Evolutionary conservation across 2,113 vertebrate genomes (phyloP).

Genomic region (Hyla sarda): DNA sequence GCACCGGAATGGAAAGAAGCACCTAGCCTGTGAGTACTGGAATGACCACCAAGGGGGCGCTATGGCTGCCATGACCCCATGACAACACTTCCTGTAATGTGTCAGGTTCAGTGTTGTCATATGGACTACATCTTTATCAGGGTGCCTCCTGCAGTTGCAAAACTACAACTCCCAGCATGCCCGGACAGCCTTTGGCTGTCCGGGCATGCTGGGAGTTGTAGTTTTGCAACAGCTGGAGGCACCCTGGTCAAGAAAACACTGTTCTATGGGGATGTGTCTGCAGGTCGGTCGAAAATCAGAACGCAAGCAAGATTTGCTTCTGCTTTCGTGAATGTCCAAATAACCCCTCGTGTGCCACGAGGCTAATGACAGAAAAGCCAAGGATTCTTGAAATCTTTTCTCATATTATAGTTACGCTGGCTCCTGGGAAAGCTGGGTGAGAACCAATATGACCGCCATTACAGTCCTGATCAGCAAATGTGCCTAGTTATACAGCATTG

Average conservation of each 20-base stretch:
- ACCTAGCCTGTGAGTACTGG: slow-evolving; percentile 80
- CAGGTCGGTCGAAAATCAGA: neutral
- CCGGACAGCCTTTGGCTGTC: too few relatives aligned
- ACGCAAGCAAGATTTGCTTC: neutral
- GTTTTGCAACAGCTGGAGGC: too few relatives aligned
- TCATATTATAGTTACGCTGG: neutral
- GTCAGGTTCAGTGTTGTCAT: neutral
- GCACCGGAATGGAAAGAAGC: slow-evolving; percentile 85
- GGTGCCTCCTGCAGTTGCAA: too few relatives aligned
- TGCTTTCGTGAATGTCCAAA: neutral
- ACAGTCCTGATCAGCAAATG: too few relatives aligned
- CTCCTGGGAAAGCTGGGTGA: neutral
- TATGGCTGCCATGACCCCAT: neutral
- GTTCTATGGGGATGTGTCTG: neutral
- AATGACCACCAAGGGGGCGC: too few relatives aligned
- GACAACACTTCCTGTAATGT: neutral
- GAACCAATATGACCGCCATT: neutral
- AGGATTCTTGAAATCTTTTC: too few relatives aligned
- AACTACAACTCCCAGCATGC: too few relatives aligned
- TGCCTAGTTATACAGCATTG: too few relatives aligned
- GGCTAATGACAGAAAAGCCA: too few relatives aligned
- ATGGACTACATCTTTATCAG: too few relatives aligned
- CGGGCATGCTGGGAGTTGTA: too few relatives aligned
- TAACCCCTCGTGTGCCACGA: neutral
- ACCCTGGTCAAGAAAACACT: too few relatives aligned